Conservation (phyloP, 1,140 invertebrate species). For the Popillia japonica region DNA sequence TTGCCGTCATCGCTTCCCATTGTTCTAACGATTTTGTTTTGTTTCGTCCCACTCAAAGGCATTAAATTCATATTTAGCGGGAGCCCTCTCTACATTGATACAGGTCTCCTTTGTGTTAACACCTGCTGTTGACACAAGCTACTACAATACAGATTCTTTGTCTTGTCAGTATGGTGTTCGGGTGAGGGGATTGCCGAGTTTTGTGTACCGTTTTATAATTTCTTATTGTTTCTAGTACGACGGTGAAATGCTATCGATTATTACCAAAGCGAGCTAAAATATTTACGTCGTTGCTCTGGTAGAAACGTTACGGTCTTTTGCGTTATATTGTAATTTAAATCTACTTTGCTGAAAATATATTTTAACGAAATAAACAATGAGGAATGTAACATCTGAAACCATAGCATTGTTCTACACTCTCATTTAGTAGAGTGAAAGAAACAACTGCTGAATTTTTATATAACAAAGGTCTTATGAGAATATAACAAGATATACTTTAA, state of each 20-base stretch:
- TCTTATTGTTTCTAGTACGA: conserved; percentile 3
- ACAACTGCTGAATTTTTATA: no score
- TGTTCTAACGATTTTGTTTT: neutral
- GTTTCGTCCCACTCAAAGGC: neutral
- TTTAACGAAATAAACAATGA: no score
- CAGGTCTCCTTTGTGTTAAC: conserved; percentile 10
- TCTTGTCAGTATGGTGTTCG: neutral
- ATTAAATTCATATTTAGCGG: conserved; percentile 11
- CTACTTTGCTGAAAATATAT: no score
- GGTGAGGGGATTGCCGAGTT: neutral
- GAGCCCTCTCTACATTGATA: conserved; percentile 14
- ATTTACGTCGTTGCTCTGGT: neutral
- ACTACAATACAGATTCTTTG: conserved; percentile 1
- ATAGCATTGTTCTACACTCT: no score
- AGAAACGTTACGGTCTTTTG: no score
- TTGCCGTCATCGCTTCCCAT: neutral
- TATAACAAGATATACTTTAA: no score
- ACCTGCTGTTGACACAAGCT: conserved; percentile 3
- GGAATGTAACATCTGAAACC: no score
- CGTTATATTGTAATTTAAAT: no score
- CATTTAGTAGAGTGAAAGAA: no score
- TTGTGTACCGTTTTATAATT: neutral
- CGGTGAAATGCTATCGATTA: conserved; percentile 6
- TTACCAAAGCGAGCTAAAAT: neutral
- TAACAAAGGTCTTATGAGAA: no score